phyloP scores from a whole-genome alignment of 2,888 invertebrate species.

The Drosophila mercatorum region DNA sequence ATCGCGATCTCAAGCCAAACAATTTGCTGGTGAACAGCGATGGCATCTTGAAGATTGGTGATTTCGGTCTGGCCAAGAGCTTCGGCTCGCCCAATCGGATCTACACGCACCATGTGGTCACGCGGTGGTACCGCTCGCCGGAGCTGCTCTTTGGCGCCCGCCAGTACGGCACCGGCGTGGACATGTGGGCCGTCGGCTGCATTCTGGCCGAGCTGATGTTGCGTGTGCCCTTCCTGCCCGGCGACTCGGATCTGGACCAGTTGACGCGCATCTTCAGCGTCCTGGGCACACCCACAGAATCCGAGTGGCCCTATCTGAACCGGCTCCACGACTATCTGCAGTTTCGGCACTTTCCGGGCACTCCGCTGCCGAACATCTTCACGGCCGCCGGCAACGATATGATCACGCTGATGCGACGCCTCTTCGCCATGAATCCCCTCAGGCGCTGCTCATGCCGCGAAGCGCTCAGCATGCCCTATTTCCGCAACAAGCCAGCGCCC shows the following conservation, averaged over 20 bases:
- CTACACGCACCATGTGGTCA: conserved; percentile 99
- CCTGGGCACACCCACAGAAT: conserved; percentile 96
- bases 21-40: conserved; percentile 97
- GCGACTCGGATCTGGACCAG: conserved; percentile 98
- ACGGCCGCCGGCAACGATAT: conserved; percentile 97
- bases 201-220: conserved; percentile 97
- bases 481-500: conserved; percentile 95
- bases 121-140: conserved; percentile 96
- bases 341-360: conserved; percentile 94
- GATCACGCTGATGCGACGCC: conserved; percentile 90
- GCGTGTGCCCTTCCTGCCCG: conserved; percentile 97
- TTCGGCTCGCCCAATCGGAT: conserved; percentile 98
- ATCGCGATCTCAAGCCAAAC: conserved; percentile 99
- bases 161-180: conserved; percentile 97
- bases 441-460: conserved; percentile 92
- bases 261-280: conserved; percentile 97
- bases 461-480: conserved; percentile 95
- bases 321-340: conserved; percentile 95
- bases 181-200: conserved; percentile 99
- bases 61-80: conserved; percentile 99
- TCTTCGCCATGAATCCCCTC: conserved; percentile 93
- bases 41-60: conserved; percentile 98
- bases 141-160: conserved; percentile 98
- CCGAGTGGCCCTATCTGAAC: conserved; percentile 94
- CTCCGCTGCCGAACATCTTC: conserved; percentile 95